phyloP scores from a whole-genome alignment of 37 sponge, comb jelly and placozoan species.

The Amphimedon queenslandica region DNA sequence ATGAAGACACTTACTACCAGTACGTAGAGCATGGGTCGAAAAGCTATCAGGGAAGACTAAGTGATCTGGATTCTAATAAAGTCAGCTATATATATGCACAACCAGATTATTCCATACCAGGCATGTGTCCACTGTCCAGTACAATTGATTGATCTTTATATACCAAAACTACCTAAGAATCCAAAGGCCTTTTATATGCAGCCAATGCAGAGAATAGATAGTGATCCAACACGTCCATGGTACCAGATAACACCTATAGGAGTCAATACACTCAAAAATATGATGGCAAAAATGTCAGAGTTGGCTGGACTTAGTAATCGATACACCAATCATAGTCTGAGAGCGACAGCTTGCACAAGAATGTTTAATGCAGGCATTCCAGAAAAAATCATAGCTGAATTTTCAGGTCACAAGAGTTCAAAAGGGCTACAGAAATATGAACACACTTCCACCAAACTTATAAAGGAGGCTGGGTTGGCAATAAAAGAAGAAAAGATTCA shows the following conservation, averaged over 20 bases:
- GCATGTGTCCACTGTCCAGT: neutral
- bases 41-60: neutral
- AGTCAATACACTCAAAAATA: too few species aligned
- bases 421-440: too few species aligned
- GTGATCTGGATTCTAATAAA: too few species aligned
- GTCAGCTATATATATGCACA: too few species aligned
- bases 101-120: too few species aligned
- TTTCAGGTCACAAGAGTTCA: too few species aligned
- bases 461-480: too few species aligned
- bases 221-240: slow-evolving; percentile 11
- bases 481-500: too few species aligned
- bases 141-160: neutral
- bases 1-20: neutral
- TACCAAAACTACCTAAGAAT: neutral
- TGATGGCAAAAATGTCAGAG: neutral
- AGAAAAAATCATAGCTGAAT: too few species aligned
- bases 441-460: too few species aligned
- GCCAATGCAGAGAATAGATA: too few species aligned
- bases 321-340: neutral
- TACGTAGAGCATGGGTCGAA: neutral
- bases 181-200: neutral
- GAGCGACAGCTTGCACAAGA: slow-evolving; percentile 5
- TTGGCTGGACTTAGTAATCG: neutral
- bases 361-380: too few species aligned
- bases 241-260: slow-evolving; percentile 4